These are phyloP conservation scores for Epirrhoe alternata DNA, from an alignment of 2,888 invertebrate species.

Conservation along the genomic window DNA sequence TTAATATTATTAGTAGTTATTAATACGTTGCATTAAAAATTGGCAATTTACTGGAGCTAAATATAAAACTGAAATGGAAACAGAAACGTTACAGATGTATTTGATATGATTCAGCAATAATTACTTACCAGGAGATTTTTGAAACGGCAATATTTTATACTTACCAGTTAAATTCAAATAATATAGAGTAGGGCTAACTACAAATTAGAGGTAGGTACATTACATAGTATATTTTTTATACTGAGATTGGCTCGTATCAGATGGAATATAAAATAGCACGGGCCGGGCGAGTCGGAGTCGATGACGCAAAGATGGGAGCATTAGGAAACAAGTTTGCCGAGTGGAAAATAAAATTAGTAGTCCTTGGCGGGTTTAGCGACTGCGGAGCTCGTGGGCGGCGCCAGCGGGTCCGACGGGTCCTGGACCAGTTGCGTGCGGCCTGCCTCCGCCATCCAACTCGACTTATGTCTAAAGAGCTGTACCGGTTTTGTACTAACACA, in stretches of 20 bases:
- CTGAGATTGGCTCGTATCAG: conserved; percentile 26
- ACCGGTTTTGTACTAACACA: conserved; percentile 26
- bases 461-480: conserved; percentile 15
- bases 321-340: conserved; percentile 72
- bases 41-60: too few species aligned
- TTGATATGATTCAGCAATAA: too few species aligned
- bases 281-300: conserved; percentile 30
- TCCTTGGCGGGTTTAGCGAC: conserved; percentile 70
- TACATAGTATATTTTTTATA: conserved; percentile 20
- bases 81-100: too few species aligned
- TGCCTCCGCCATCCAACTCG: conserved; percentile 18
- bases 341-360: conserved; percentile 74
- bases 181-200: background rate
- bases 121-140: background rate
- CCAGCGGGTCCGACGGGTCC: conserved; percentile 56
- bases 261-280: conserved; percentile 35
- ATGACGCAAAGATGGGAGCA: conserved; percentile 55
- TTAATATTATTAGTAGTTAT: too few species aligned
- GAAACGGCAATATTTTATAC: background rate
- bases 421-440: conserved; percentile 34
- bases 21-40: too few species aligned
- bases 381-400: conserved; percentile 69
- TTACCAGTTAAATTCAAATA: background rate
- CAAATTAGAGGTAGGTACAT: background rate
- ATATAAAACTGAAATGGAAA: too few species aligned